Base-by-base conservation (phyloP, 2,888 invertebrate genomes). In the Bhutanitis thaidina region DNA sequence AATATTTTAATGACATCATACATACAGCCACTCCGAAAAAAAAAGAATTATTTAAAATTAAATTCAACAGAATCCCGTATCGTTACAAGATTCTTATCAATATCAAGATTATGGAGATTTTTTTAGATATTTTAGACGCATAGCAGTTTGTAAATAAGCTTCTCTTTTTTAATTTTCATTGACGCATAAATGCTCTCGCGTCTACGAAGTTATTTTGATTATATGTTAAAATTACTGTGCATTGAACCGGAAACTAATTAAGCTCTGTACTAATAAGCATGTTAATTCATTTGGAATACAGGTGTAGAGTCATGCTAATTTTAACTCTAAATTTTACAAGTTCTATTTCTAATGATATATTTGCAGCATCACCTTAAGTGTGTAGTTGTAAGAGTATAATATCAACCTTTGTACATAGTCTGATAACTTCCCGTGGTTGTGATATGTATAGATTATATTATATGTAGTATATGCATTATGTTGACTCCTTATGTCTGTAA, bases 371-470 rank as follows among this genome's bases (percentile, higher is more conserved):
- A 37, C 16, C 7, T n/a, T 30, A 10, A 9, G 30, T 30, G n/a
- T 30, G 4, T 10, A 9, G n/a, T 9, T 12, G 2, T 27, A 27
- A 7, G 5, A 27, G 4, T 27, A 27, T 4, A 27, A 27, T 27
- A 7, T 27, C 7, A 27, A 27, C 27, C 27, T 34, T 9, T 40
- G n/a, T 37, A 14, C n/a, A 30, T 38, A 39, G 9, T 29, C 35
- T 16, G 9, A n/a, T 36, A 39, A 51, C 36, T 50, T 41, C 51
- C 36, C 40, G 36, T 46, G 51, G 51, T 51, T 51, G 51, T 51
- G 51, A 51, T 45, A 46, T 45, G 12, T 51, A 41, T 41, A 41
- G 41, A 27, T 15, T n/a, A n/a, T n/a, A n/a, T 20, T 36, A 13
- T 25, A 34, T 16, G 13, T 29, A 8, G 30, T 30, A 4, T 12